Evolutionary conservation across 1,140 invertebrate genomes (phyloP).

Genomic region (Drosophila gunungcola): DNA sequence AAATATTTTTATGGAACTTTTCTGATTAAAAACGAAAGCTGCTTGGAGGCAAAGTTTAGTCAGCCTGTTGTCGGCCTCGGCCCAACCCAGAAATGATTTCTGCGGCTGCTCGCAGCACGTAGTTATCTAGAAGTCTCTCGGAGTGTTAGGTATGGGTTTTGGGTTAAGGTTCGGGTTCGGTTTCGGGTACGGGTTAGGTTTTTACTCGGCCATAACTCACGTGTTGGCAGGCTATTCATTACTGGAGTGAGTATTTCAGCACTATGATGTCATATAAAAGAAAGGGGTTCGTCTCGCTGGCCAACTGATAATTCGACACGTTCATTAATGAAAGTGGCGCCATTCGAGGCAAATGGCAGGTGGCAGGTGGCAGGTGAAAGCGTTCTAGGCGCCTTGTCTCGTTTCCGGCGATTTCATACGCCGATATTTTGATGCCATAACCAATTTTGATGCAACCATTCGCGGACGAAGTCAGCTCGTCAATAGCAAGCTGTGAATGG

Average conservation of each 20-base stretch:
- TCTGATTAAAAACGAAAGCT: slow-evolving; percentile 76
- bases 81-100: slow-evolving; percentile 41
- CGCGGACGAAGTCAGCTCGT: slow-evolving; percentile 8
- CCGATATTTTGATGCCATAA: slow-evolving; percentile 34
- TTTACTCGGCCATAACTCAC: slow-evolving; percentile 67
- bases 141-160: slow-evolving; percentile 13
- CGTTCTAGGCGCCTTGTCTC: slow-evolving; percentile 43
- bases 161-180: slow-evolving; percentile 5
- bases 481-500: slow-evolving; percentile 49
- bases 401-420: slow-evolving; percentile 11
- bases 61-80: slow-evolving; percentile 20
- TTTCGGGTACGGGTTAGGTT: slow-evolving; percentile 17
- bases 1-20: slow-evolving; percentile 48
- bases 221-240: slow-evolving; percentile 62
- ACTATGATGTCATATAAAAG: slow-evolving; percentile 72
- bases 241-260: slow-evolving; percentile 30
- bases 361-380: slow-evolving; percentile 48
- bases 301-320: slow-evolving; percentile 59
- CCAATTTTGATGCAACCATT: slow-evolving; percentile 51
- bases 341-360: background rate
- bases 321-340: slow-evolving; percentile 41
- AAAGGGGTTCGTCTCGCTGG: slow-evolving; percentile 26
- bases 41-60: slow-evolving; percentile 24
- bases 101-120: slow-evolving; percentile 12
- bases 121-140: slow-evolving; percentile 36